Conservation (phyloP, 2,888 invertebrate genomes). For the Lingula anatina region DNA sequence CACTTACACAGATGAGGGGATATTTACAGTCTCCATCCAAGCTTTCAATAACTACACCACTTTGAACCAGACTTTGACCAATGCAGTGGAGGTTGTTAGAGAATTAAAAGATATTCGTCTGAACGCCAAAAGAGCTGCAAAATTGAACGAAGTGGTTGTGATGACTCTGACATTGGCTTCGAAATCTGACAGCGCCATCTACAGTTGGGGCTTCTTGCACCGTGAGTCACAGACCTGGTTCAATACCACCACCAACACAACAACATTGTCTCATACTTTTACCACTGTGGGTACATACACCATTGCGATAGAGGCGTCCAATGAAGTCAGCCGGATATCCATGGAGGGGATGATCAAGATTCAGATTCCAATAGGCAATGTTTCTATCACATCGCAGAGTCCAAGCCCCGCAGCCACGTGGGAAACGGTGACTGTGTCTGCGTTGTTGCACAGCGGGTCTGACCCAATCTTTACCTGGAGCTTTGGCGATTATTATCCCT, state of each 20-base stretch:
- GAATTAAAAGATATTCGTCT: not conserved
- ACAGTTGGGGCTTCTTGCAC: slow-evolving; percentile 23
- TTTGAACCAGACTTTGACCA: slow-evolving; percentile 1
- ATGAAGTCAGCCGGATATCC: slow-evolving; percentile 19
- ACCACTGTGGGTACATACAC: slow-evolving; percentile 19
- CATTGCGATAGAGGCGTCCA: slow-evolving; percentile 25
- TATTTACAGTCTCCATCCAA: slow-evolving; percentile 15
- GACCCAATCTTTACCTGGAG: too few relatives aligned
- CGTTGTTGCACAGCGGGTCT: too few relatives aligned
- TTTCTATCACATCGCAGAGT: too few relatives aligned
- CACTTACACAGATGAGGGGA: slow-evolving; percentile 19
- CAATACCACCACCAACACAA: slow-evolving; percentile 5
- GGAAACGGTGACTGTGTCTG: too few relatives aligned
- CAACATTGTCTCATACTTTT: slow-evolving; percentile 14
- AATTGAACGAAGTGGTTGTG: too few relatives aligned
- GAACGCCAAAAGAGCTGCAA: too few relatives aligned
- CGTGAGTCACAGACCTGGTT: slow-evolving; percentile 1
- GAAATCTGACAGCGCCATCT: too few relatives aligned
- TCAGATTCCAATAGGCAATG: too few relatives aligned
- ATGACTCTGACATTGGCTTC: too few relatives aligned
- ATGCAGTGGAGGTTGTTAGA: not conserved
- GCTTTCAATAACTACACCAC: slow-evolving; percentile 15
- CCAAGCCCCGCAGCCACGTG: too few relatives aligned
- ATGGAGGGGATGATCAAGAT: too few relatives aligned
- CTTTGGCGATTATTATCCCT: too few relatives aligned